A percentile compares a stretch with the other conserved stretches of the same genome.
phyloP scores from a whole-genome alignment of 2,113 vertebrate species.

The Prochilodus magdalenae region DNA sequence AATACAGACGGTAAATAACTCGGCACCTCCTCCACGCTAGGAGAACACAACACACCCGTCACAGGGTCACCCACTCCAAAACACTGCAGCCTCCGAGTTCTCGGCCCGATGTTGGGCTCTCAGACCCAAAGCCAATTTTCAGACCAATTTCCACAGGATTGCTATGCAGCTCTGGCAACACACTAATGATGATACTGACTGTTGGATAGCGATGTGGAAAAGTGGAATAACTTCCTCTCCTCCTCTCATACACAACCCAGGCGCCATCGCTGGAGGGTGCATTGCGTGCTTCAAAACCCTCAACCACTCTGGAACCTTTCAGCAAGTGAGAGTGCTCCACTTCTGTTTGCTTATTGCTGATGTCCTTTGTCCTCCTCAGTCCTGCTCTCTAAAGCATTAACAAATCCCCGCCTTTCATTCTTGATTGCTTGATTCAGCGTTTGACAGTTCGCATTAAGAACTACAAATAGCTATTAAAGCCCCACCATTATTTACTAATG shows the following conservation, averaged over 20 bases:
- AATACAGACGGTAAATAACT: background rate
- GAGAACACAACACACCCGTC: background rate
- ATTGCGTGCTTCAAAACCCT: background rate
- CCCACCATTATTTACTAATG: background rate
- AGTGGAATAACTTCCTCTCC: background rate
- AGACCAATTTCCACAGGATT: constrained; percentile 6
- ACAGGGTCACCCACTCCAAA: background rate
- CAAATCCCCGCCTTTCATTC: background rate
- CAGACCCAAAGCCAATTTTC: constrained; percentile 10
- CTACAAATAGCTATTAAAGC: background rate
- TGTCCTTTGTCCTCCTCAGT: background rate
- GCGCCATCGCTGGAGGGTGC: background rate
- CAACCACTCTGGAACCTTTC: background rate
- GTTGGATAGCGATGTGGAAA: background rate
- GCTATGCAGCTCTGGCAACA: constrained; percentile 12
- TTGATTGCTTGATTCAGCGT: background rate
- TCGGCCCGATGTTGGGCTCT: background rate
- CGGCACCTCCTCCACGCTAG: background rate
- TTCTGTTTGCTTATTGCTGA: constrained; percentile 24
- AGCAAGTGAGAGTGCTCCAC: background rate
- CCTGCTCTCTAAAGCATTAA: background rate
- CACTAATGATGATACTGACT: constrained; percentile 25
- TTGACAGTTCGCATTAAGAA: background rate
- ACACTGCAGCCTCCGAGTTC: background rate
- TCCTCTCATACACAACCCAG: background rate